A percentile compares a stretch with the other conserved stretches of the same genome.
These are phyloP conservation scores for Echiichthys vipera DNA, from an alignment of 2,797 vertebrate genomes.

Conservation along the genomic window DNA sequence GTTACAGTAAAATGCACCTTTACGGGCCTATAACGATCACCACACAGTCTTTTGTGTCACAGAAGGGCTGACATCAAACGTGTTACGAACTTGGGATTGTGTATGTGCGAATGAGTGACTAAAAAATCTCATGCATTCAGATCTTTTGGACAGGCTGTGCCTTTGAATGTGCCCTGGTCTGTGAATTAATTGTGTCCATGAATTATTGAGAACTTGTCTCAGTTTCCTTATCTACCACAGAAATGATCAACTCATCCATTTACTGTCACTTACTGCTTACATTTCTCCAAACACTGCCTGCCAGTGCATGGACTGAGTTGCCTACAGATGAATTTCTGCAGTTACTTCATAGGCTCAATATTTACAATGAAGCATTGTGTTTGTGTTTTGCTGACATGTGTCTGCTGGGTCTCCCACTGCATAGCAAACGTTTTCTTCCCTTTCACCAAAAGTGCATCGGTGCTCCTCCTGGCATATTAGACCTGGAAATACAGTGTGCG, in stretches of 20 bases:
- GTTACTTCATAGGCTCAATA: slow-evolving; percentile 60
- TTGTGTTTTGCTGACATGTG: slow-evolving; percentile 69
- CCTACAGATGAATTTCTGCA: slow-evolving; percentile 60
- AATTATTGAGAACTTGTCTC: slow-evolving; percentile 53
- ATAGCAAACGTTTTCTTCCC: slow-evolving; percentile 26
- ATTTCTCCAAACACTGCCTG: slow-evolving; percentile 1
- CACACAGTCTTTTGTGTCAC: not conserved
- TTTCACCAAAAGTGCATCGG: not conserved
- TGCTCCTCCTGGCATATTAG: not conserved
- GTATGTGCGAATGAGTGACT: not conserved
- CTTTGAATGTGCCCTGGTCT: slow-evolving; percentile 9
- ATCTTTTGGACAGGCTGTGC: slow-evolving; percentile 2
- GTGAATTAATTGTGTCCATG: slow-evolving; percentile 31
- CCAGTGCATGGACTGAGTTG: slow-evolving; percentile 39
- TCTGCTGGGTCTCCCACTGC: slow-evolving; percentile 58
- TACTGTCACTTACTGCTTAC: slow-evolving; percentile 7
- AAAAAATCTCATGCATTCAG: slow-evolving; percentile 1
- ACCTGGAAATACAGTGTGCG: not conserved
- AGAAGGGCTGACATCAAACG: not conserved
- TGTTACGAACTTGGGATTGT: not conserved
- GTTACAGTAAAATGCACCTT: slow-evolving; percentile 67
- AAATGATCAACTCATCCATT: slow-evolving; percentile 19
- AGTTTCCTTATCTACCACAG: slow-evolving; percentile 19
- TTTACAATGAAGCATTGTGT: slow-evolving; percentile 67
- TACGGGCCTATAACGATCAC: slow-evolving; percentile 12